Evolutionary conservation across 2,797 vertebrate genomes (phyloP).

Genomic region (Podarcis lilfordi): DNA sequence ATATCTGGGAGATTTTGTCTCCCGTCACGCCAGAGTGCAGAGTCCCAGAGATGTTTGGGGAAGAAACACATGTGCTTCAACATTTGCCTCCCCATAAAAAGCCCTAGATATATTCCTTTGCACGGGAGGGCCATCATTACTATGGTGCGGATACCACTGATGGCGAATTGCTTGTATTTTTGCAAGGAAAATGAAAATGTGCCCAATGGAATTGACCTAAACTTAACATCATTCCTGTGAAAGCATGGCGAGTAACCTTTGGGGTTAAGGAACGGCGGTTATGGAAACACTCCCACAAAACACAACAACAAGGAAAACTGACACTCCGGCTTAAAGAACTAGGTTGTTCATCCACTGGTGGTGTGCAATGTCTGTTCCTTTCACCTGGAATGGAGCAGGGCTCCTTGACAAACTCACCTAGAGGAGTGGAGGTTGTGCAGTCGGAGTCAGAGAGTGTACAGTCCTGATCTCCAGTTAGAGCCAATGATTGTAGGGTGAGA

Average conservation of each 20-base stretch:
- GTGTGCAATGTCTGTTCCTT: neutral
- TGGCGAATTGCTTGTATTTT: conserved; percentile 55
- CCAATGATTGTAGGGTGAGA: neutral
- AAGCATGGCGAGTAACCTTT: conserved; percentile 49
- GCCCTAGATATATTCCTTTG: conserved; percentile 58
- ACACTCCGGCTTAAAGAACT: conserved; percentile 35
- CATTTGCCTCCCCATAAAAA: conserved; percentile 23
- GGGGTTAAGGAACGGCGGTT: conserved; percentile 44
- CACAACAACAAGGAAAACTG: conserved; percentile 40
- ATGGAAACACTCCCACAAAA: conserved; percentile 45
- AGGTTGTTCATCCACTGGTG: neutral
- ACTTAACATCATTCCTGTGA: conserved; percentile 26
- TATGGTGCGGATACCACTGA: conserved; percentile 57
- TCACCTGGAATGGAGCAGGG: neutral
- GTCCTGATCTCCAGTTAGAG: conserved; percentile 8
- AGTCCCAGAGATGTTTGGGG: conserved; percentile 51
- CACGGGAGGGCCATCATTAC: conserved; percentile 54
- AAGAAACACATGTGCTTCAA: conserved; percentile 48
- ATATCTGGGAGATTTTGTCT: conserved; percentile 54
- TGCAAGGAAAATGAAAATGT: conserved; percentile 46
- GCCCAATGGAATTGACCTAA: conserved; percentile 44
- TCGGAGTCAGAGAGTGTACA: neutral
- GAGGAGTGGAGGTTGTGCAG: neutral
- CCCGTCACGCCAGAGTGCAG: conserved; percentile 36
- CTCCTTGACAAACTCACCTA: neutral